Percentiles rank a stretch among this genome's conserved stretches.
Evolutionary conservation across 2,797 vertebrate genomes (phyloP).

Genomic region (Notamacropus eugenii): DNA sequence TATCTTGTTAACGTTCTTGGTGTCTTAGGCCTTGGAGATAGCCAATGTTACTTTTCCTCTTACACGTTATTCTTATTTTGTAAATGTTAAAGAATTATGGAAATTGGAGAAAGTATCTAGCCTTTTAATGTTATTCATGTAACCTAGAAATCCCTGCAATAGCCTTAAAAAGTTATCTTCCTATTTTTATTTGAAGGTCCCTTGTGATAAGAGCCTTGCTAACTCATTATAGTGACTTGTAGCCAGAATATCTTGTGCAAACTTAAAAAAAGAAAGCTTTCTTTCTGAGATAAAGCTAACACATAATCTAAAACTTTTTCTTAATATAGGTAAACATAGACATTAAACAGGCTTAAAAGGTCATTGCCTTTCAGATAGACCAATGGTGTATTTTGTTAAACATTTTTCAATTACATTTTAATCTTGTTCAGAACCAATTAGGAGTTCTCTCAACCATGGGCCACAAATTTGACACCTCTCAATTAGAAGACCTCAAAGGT

Average conservation of each 20-base stretch:
- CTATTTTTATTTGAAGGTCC: neutral
- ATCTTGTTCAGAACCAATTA: neutral
- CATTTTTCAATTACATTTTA: neutral
- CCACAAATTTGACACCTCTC: neutral
- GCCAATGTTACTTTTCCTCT: neutral
- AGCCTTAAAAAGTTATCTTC: neutral
- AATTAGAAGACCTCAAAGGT: neutral
- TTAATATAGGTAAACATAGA: neutral
- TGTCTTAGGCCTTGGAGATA: neutral
- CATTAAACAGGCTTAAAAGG: neutral
- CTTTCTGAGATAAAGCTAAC: neutral
- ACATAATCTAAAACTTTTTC: neutral
- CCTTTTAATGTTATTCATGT: neutral
- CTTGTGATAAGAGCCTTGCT: neutral
- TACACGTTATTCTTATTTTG: neutral
- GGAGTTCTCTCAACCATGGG: neutral
- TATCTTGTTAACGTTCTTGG: neutral
- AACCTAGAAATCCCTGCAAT: neutral
- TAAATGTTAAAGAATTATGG: neutral
- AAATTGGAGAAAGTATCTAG: neutral
- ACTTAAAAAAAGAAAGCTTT: too few species aligned
- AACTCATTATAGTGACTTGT: neutral
- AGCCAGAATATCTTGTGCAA: neutral
- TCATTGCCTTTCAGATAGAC: neutral
- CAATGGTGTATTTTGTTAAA: neutral